phyloP scores from a whole-genome alignment of 1,140 invertebrate genomes.

The Elysia chlorotica region DNA sequence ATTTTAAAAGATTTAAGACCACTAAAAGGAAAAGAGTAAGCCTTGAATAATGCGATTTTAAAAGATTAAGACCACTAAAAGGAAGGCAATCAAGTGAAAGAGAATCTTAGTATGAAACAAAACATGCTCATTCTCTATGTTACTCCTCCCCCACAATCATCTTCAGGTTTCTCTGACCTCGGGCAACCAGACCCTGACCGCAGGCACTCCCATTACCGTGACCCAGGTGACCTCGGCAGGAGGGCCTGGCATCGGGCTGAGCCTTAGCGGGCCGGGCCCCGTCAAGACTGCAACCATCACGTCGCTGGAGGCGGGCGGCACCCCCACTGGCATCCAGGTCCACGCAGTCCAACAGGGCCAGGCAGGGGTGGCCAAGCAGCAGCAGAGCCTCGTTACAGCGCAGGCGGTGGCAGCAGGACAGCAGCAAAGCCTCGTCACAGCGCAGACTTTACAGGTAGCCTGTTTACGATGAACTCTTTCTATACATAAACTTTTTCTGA shows the following conservation, averaged over 20 bases:
- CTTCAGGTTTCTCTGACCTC: conserved; percentile 26
- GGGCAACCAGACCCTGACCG: conserved; percentile 38
- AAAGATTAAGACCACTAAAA: too few relatives aligned
- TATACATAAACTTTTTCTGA: too few relatives aligned
- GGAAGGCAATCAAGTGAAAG: too few relatives aligned
- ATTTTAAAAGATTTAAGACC: too few relatives aligned
- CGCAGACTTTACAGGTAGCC: too few relatives aligned
- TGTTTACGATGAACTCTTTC: too few relatives aligned
- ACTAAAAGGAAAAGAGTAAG: too few relatives aligned
- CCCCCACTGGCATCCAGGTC: conserved; percentile 7
- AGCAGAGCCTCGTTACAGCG: conserved; percentile 27
- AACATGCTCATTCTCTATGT: too few relatives aligned
- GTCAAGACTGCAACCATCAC: conserved; percentile 18
- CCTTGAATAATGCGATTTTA: too few relatives aligned
- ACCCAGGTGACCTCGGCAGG: conserved; percentile 27
- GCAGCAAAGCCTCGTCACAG: conserved; percentile 26
- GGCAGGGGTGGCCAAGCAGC: conserved; percentile 3
- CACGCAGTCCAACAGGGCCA: conserved; percentile 20
- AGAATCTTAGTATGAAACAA: too few relatives aligned
- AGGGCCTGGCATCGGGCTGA: conserved; percentile 3
- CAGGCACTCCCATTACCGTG: conserved; percentile 29
- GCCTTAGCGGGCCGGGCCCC: background rate
- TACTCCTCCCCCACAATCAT: background rate
- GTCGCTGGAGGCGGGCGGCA: background rate
- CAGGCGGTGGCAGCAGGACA: conserved; percentile 16